These are phyloP conservation scores for Cherax quadricarinatus DNA, from an alignment of 1,140 invertebrate species.

Conservation along the genomic window DNA sequence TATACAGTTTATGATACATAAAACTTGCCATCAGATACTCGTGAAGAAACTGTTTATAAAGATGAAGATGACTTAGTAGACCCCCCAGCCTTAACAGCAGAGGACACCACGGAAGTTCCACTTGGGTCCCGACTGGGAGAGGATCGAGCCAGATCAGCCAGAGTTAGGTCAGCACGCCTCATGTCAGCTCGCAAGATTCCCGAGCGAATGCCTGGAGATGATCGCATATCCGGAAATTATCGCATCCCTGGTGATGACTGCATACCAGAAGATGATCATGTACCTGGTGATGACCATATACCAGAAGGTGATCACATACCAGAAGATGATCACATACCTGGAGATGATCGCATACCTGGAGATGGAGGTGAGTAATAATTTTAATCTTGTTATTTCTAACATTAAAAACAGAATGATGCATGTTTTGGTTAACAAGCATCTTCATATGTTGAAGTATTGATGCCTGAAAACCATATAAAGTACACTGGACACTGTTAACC, in stretches of 20 bases:
- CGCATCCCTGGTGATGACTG: neutral
- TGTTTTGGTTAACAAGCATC: no score
- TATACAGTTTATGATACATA: neutral
- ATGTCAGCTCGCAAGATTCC: slow-evolving; percentile 26
- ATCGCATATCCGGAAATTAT: neutral
- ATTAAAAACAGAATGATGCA: no score
- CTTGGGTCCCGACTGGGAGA: slow-evolving; percentile 55
- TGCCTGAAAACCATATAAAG: no score
- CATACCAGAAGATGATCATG: neutral
- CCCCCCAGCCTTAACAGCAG: neutral
- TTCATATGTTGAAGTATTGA: no score
- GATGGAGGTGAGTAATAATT: neutral
- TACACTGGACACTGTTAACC: no score
- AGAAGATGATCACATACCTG: neutral
- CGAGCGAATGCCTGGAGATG: neutral
- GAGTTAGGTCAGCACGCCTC: slow-evolving; percentile 47
- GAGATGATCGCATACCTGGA: neutral
- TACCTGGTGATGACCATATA: neutral
- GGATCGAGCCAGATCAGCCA: slow-evolving; percentile 54
- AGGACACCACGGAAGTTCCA: slow-evolving; percentile 45
- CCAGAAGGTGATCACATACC: neutral
- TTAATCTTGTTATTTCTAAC: no score
- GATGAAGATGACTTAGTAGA: slow-evolving; percentile 7
- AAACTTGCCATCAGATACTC: slow-evolving; percentile 15
- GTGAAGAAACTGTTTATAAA: neutral